These are phyloP conservation scores for Heliconius melpomene DNA, from an alignment of 1,140 invertebrate genomes.

Conservation along the genomic window DNA sequence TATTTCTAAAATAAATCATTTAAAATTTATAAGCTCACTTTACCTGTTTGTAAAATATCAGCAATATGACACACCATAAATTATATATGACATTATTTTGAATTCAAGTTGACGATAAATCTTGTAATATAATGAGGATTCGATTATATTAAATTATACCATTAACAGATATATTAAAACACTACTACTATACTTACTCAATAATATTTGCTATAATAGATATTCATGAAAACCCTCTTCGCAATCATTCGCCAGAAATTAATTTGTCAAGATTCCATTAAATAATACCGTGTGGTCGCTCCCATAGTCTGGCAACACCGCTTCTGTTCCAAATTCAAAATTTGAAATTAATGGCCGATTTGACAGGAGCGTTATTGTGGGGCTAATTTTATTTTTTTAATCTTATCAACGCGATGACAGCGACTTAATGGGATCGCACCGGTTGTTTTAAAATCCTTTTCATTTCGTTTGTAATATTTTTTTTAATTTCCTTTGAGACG, in stretches of 20 bases:
- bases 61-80: too few relatives aligned
- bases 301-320: slow-evolving; percentile 55
- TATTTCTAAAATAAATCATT: not conserved
- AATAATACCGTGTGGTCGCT: slow-evolving; percentile 42
- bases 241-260: not conserved
- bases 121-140: too few relatives aligned
- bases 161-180: too few relatives aligned
- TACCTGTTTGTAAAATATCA: too few relatives aligned
- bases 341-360: slow-evolving; percentile 80
- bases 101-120: too few relatives aligned
- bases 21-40: not conserved
- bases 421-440: slow-evolving; percentile 73
- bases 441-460: slow-evolving; percentile 70
- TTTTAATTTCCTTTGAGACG: slow-evolving; percentile 41
- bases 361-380: slow-evolving; percentile 79
- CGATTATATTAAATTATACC: too few relatives aligned
- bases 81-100: too few relatives aligned
- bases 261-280: slow-evolving; percentile 52
- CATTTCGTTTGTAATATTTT: slow-evolving; percentile 51
- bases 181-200: not conserved
- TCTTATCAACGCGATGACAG: slow-evolving; percentile 80
- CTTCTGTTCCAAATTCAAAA: slow-evolving; percentile 78
- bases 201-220: not conserved
- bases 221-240: not conserved
- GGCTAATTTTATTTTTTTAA: slow-evolving; percentile 71